phyloP scores from a whole-genome alignment of 2,797 vertebrate species.

The Mormyrops boulengeri region DNA sequence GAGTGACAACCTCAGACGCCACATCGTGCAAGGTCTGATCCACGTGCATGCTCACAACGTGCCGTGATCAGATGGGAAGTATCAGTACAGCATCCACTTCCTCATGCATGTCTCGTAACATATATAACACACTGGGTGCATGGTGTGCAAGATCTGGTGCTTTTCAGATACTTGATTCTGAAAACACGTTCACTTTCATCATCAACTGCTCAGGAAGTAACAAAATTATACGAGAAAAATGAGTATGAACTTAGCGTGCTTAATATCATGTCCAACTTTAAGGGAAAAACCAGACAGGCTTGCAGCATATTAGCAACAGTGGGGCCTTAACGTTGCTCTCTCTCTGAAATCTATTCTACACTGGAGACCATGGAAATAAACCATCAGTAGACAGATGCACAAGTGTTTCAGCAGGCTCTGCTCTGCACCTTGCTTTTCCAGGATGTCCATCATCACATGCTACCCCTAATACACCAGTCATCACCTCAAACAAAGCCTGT shows the following conservation, averaged over 20 bases:
- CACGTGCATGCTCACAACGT: neutral
- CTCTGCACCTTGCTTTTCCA: neutral
- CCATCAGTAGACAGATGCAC: neutral
- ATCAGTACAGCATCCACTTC: neutral
- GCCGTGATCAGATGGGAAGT: neutral
- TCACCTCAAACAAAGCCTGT: neutral
- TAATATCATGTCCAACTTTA: neutral
- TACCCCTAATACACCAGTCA: neutral
- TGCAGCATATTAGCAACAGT: neutral
- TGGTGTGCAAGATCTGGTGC: neutral
- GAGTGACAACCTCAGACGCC: neutral
- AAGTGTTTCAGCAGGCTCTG: neutral
- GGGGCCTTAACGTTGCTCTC: neutral
- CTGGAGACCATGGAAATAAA: neutral
- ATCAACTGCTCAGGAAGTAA: neutral
- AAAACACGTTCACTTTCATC: neutral
- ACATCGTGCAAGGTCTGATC: neutral
- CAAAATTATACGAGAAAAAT: neutral
- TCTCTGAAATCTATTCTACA: neutral
- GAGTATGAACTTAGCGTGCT: neutral
- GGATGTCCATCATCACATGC: neutral
- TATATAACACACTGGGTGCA: neutral
- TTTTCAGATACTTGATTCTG: neutral
- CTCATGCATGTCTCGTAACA: neutral
- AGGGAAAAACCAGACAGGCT: neutral